Conservation (phyloP, 2,113 vertebrate species). For the Pangasianodon gigas region DNA sequence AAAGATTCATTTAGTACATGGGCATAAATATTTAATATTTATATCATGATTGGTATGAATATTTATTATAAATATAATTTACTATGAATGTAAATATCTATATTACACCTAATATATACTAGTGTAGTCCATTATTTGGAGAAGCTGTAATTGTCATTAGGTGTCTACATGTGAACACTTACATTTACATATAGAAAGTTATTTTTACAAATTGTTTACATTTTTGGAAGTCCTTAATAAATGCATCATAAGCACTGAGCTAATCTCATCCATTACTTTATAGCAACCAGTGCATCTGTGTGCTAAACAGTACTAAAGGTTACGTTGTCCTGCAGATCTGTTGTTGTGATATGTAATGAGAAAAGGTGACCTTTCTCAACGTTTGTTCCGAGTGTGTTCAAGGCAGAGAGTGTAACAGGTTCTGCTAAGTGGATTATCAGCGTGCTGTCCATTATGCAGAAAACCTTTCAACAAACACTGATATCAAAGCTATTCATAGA, state of each 20-base stretch:
- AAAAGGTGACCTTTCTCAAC: background rate
- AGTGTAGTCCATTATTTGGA: background rate
- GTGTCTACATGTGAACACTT: background rate
- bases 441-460: constrained; percentile 9
- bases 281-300: background rate
- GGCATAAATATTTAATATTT: background rate
- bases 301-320: background rate
- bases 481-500: constrained; percentile 27
- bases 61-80: background rate
- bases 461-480: constrained; percentile 26
- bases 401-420: background rate
- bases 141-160: background rate
- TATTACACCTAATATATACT: background rate
- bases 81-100: background rate
- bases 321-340: background rate
- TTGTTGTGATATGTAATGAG: background rate
- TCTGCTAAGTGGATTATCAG: constrained; percentile 24
- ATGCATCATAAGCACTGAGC: background rate
- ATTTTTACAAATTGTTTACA: background rate
- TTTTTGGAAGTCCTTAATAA: background rate
- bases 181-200: background rate
- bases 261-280: background rate
- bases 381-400: background rate
- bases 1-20: constrained; percentile 7
- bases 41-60: background rate